Evolutionary conservation across 2,797 vertebrate species (phyloP).

Genomic region (Neomorphus geoffroyi): DNA sequence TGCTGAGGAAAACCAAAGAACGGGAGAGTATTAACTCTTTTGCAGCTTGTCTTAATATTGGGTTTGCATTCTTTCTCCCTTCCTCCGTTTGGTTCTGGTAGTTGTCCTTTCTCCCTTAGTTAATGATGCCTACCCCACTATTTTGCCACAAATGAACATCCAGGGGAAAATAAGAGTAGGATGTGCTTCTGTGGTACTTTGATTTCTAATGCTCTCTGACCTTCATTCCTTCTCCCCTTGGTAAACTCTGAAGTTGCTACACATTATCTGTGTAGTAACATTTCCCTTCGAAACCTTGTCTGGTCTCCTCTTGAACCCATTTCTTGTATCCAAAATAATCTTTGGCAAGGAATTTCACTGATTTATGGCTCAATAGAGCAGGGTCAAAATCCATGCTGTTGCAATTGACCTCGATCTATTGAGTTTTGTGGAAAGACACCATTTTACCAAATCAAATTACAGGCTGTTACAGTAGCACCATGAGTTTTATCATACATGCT

Average conservation of each 20-base stretch:
- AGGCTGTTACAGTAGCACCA: neutral
- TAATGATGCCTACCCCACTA: neutral
- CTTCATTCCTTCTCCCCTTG: neutral
- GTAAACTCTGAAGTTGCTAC: neutral
- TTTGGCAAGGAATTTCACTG: neutral
- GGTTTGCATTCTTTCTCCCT: neutral
- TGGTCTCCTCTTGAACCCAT: neutral
- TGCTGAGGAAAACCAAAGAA: neutral
- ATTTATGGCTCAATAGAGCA: neutral
- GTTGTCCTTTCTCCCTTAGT: neutral
- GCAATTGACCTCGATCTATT: neutral
- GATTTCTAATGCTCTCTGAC: neutral
- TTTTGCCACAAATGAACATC: neutral
- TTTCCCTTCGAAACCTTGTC: neutral
- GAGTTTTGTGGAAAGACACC: neutral
- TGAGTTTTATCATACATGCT: neutral
- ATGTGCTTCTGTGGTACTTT: neutral
- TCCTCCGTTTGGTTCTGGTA: neutral
- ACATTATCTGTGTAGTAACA: neutral
- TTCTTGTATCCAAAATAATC: neutral
- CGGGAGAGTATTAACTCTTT: neutral
- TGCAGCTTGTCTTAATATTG: neutral
- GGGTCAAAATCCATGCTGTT: neutral
- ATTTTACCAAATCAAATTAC: neutral
- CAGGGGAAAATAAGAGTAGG: neutral